Conservation (phyloP, 2,888 invertebrate genomes). For the Thalpophila matura region DNA sequence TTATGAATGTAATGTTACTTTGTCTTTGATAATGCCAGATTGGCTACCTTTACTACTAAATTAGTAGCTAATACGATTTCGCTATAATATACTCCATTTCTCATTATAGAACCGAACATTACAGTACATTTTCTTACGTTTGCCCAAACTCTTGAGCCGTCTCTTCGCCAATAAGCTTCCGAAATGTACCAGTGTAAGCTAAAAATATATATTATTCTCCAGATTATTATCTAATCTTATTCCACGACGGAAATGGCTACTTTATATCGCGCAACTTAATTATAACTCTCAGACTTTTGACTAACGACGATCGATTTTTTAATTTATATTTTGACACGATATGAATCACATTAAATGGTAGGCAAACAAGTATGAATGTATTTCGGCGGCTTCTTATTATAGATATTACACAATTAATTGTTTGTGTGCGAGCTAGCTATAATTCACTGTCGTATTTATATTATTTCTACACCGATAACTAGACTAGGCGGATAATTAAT, state of each 20-base stretch:
- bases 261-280: constrained; percentile 68
- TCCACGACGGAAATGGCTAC: constrained; percentile 61
- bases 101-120: too few species aligned
- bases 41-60: too few species aligned
- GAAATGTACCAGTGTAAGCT: constrained; percentile 7
- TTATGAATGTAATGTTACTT: too few species aligned
- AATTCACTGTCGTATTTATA: constrained; percentile 34
- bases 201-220: constrained; percentile 40
- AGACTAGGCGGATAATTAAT: constrained; percentile 14
- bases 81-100: too few species aligned
- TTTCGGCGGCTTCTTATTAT: constrained; percentile 60
- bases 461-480: constrained; percentile 37
- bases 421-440: constrained; percentile 28
- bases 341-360: constrained; percentile 61
- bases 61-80: too few species aligned
- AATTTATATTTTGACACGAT: constrained; percentile 66
- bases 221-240: constrained; percentile 54
- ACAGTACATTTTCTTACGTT: not conserved
- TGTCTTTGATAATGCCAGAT: too few species aligned
- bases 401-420: constrained; percentile 48
- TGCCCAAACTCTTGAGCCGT: not conserved
- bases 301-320: constrained; percentile 68
- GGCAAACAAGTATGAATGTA: constrained; percentile 56
- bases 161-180: not conserved
- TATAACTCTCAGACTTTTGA: constrained; percentile 67